These are phyloP conservation scores for Parapristionchus giblindavisi DNA, from an alignment of 2,888 invertebrate genomes.

Conservation along the genomic window DNA sequence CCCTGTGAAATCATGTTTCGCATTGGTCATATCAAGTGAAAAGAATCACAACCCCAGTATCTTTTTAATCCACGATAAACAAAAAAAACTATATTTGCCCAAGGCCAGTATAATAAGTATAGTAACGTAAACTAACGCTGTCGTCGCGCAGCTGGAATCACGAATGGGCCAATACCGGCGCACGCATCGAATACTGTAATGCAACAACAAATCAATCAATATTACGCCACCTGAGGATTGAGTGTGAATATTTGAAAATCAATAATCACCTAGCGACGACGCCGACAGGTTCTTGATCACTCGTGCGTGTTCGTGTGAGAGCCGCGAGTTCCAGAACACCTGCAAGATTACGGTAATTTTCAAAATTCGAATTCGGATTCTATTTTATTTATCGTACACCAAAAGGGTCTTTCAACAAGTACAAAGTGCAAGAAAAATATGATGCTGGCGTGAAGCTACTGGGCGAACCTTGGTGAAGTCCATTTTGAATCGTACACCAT, in stretches of 20 bases:
- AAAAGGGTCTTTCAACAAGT: not conserved
- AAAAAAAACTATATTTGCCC: no score
- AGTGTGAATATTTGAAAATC: conserved; percentile 15
- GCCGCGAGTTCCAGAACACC: conserved; percentile 96
- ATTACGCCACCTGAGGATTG: no score
- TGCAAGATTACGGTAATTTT: conserved; percentile 17
- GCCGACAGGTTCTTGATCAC: conserved; percentile 76
- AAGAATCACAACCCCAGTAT: no score
- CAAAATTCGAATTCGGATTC: no score
- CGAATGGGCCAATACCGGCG: conserved; percentile 96
- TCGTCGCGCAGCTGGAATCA: conserved; percentile 84
- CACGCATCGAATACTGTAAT: conserved; percentile 87
- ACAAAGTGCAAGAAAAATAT: no score
- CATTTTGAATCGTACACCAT: conserved; percentile 83
- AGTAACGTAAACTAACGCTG: conserved; percentile 18
- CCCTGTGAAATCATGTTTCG: no score
- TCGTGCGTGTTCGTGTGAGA: conserved; percentile 88
- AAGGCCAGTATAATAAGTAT: no score
- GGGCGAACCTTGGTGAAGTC: conserved; percentile 82
- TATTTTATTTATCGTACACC: no score
- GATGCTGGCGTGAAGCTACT: no score
- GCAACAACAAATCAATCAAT: not conserved
- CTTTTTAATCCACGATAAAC: no score
- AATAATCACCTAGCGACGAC: conserved; percentile 55
- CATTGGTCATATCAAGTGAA: no score